Base-by-base conservation (phyloP, 2,888 invertebrate genomes). In the Nezara viridula region DNA sequence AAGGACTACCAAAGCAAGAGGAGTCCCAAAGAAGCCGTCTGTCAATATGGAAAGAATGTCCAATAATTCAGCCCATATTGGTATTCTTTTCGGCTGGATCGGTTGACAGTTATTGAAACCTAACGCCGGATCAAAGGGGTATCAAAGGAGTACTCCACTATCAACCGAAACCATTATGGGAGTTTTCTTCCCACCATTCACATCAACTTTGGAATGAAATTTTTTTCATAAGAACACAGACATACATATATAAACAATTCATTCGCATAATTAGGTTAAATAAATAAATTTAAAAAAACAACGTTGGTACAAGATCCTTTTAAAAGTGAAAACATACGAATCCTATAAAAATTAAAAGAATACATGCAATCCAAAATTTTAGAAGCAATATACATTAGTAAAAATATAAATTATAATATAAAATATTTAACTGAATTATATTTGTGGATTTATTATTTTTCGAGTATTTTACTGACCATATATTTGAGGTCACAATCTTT, bases 41-140 rank as follows among this genome's bases (percentile, higher is more conserved):
- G 9, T 60, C 60, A 66, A 66, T 66, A 66, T 66, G 32, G 32
- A 66, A 81, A 44, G 81, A 40, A 81, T 81, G 81, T 81, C 81
- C 81, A 44, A 81, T 81, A 81, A 81, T 81, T 44, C 24, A n/a
- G 40, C 44, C 44, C 21, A 81, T 81, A 81, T 81, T 81, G 81
- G 24, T 81, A 81, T 81, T 77, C 81, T 40, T 81, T 44, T n/a
- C 81, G 32, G 66, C 66, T 32, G 32, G 32, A 66, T 66, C 66
- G 19, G 66, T 66, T 66, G 32, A 16, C 66, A 66, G 66, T 66
- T 66, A 66, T 66, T 66, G 66, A 66, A 27, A 66, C 66, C 66
- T 32, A 14, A 60, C 32, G 32, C 19, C 32, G 66, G 66, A 66
- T n/a, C n/a, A n/a, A n/a, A n/a, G n/a, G n/a, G n/a, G 44, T 5